A percentile compares a stretch with the other conserved stretches of the same genome.
Conservation (phyloP, 2,113 vertebrate genomes). For the Rhabdornis inornatus region DNA sequence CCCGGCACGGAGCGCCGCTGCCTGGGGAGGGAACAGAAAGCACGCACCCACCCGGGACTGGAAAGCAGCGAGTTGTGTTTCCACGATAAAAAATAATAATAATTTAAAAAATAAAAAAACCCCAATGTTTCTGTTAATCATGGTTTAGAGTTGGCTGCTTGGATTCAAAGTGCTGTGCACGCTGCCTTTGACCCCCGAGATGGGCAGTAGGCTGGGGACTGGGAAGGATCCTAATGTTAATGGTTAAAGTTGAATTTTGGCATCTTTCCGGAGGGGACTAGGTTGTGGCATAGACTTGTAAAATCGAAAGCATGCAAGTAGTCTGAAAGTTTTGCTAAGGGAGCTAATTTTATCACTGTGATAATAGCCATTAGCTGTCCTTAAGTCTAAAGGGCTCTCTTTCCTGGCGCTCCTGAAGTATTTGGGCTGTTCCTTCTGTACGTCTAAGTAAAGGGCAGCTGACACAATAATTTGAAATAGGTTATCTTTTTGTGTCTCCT, state of each 20-base stretch:
- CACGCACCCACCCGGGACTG: not conserved
- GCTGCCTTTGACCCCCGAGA: not conserved
- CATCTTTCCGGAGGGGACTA: not conserved
- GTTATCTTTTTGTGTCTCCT: not conserved
- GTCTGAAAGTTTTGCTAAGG: constrained; percentile 18
- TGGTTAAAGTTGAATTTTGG: constrained; percentile 8
- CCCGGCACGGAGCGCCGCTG: not conserved
- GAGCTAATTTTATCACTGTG: constrained; percentile 53
- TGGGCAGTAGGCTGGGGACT: not conserved
- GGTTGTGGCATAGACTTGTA: not conserved
- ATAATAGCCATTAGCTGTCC: not conserved
- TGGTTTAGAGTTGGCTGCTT: not conserved
- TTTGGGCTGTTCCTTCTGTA: not conserved
- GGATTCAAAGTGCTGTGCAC: not conserved
- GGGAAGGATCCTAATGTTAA: not conserved
- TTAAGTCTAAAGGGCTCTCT: not conserved
- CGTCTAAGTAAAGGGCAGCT: not conserved
- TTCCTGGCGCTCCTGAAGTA: not conserved
- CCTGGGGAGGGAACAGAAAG: not conserved
- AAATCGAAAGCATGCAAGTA: constrained; percentile 59
- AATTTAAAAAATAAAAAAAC: fast-evolving
- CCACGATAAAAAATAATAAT: no score
- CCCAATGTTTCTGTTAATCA: not conserved
- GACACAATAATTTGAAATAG: not conserved
- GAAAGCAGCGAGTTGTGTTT: not conserved